Evolutionary conservation across 2,113 vertebrate species (phyloP), one percentile per base, ranked within the genome.

Genomic region (Petrocephalus zakoni): DNA sequence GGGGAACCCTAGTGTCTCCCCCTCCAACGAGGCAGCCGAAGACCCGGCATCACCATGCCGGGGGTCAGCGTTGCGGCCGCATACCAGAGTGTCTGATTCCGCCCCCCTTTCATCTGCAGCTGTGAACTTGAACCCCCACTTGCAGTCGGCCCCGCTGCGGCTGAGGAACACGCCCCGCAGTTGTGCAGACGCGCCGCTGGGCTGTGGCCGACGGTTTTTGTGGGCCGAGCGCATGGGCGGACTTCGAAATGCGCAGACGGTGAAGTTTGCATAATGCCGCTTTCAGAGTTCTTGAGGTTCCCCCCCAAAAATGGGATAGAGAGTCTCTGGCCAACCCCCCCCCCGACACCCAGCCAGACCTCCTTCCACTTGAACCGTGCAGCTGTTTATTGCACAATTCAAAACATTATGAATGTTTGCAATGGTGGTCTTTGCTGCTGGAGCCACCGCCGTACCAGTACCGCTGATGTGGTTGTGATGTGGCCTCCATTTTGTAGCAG

Each of bases 71-170:
- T 85, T 90, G 49, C 29, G 87, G 89, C 90, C 68, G 10, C 90
- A 90, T 91, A 87, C 90, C 92, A 87, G 52, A 87, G 49, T 13
- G 42, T 84, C 89, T 42, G 84, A 55, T 87, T 46, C 55, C 85
- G n/a, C n/a, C n/a, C 86, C 89, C 86, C 29, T 89, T 88, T 89
- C 82, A 85, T 90, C 68, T 88, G 89, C 87, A 91, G 87, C 92
- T 91, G 90, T 92, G 91, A 94, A 93, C 92, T 92, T 94, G 92
- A 92, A 92, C 92, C 90, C 72, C 61, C 89, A 90, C 92, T 93
- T 91, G 93, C 89, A 92, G 91, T 91, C 4, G 29, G 37, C 83
- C 83, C 47, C 22, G 29, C 87, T 53, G 68, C 21, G 68, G 87
- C 68, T 9, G 25, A 53, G 15, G 75, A 81, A 42, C 34, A 81